Evolutionary conservation across 2,888 invertebrate genomes (phyloP).

Genomic region (Monopis laevigella): DNA sequence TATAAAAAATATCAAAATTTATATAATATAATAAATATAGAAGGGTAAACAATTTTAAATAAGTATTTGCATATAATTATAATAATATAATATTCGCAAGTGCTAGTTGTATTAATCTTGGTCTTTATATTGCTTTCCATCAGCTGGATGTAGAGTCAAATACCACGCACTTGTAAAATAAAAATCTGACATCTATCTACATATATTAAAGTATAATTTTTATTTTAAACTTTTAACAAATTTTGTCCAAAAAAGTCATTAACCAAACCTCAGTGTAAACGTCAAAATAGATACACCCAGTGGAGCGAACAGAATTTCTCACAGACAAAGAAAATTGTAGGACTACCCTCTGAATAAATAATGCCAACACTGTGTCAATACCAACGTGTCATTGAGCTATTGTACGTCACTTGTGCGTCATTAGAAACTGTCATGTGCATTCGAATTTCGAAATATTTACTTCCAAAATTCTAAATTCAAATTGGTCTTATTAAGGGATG

Average conservation of each 20-base stretch:
- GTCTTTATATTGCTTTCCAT: no score
- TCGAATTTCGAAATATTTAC: conserved; percentile 6
- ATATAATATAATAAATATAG: no score
- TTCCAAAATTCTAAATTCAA: neutral
- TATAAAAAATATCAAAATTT: no score
- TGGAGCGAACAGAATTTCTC: neutral
- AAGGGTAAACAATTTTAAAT: no score
- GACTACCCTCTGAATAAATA: conserved; percentile 51
- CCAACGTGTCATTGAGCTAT: conserved; percentile 35
- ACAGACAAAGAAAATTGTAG: conserved; percentile 26
- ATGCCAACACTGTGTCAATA: conserved; percentile 45
- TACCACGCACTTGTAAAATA: no score
- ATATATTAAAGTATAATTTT: no score
- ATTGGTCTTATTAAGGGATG: no score
- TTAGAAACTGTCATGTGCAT: conserved; percentile 34
- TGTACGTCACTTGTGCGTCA: conserved; percentile 30
- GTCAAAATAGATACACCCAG: neutral
- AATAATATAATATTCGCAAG: no score
- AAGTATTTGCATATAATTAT: no score
- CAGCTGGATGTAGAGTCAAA: no score
- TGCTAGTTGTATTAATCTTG: no score
- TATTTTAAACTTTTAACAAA: neutral
- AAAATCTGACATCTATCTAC: no score
- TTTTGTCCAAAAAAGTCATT: neutral
- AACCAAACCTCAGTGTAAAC: neutral